Conservation (phyloP, 2,113 vertebrate genomes). For the Lepus europaeus region DNA sequence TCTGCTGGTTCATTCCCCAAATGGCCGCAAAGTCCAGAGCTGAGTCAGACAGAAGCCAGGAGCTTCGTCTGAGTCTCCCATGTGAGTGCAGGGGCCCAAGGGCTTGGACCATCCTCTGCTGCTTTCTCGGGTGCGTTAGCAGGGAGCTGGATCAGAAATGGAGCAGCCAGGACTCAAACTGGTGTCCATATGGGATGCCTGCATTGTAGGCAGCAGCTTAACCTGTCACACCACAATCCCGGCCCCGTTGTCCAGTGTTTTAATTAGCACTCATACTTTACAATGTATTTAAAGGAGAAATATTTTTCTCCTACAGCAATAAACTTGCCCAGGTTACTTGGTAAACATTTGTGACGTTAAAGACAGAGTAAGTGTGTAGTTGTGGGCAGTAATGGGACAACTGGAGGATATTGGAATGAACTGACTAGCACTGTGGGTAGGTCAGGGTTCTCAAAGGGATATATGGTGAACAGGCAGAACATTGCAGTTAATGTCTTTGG, state of each 20-base stretch:
- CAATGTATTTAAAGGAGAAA: slow-evolving; percentile 18
- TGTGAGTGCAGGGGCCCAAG: no score
- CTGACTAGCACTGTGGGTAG: neutral
- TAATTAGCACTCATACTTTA: slow-evolving; percentile 20
- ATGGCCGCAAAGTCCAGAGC: no score
- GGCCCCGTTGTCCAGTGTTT: neutral
- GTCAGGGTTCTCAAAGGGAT: neutral
- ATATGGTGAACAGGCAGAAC: neutral
- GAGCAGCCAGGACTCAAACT: no score
- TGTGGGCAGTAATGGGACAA: neutral
- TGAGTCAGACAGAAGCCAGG: no score
- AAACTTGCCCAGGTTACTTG: neutral
- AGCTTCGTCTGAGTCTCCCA: no score
- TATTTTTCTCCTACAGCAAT: neutral
- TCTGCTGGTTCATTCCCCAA: no score
- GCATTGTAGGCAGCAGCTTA: no score
- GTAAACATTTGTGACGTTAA: neutral
- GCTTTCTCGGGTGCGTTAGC: no score
- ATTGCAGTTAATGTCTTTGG: neutral
- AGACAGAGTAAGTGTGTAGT: neutral
- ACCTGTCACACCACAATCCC: no score
- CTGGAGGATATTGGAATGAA: neutral
- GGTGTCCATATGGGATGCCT: no score
- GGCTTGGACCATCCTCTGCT: no score
- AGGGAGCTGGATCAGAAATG: no score